A percentile compares a stretch with the other conserved stretches of the same genome.
phyloP scores from a whole-genome alignment of 2,797 vertebrate genomes.

The Myotis planiceps region DNA sequence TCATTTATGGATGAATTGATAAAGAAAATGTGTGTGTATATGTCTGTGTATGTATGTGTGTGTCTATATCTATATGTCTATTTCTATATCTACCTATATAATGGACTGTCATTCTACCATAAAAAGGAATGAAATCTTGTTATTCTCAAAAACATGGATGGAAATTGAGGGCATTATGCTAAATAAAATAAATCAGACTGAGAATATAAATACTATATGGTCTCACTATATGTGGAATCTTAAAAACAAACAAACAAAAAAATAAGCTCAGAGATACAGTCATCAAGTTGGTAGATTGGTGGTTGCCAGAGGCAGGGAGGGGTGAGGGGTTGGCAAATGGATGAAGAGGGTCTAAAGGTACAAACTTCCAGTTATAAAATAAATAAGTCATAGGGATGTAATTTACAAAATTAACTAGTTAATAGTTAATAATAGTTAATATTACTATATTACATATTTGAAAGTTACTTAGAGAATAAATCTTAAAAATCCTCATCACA shows the following conservation, averaged over 20 bases:
- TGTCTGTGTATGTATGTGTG: background rate
- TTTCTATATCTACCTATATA: background rate
- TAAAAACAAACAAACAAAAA: background rate
- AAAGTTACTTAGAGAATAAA: background rate
- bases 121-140: background rate
- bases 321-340: background rate
- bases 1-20: background rate
- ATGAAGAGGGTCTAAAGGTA: background rate
- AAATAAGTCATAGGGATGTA: background rate
- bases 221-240: background rate
- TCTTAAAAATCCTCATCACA: background rate
- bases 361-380: background rate
- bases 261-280: background rate
- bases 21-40: background rate
- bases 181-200: background rate
- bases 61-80: background rate
- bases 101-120: background rate
- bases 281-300: background rate
- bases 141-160: background rate
- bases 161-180: background rate
- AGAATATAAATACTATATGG: background rate
- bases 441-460: background rate
- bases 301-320: background rate
- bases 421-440: background rate
- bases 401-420: background rate